phyloP scores from a whole-genome alignment of 2,113 vertebrate species.

The Pogonocichla stellata region DNA sequence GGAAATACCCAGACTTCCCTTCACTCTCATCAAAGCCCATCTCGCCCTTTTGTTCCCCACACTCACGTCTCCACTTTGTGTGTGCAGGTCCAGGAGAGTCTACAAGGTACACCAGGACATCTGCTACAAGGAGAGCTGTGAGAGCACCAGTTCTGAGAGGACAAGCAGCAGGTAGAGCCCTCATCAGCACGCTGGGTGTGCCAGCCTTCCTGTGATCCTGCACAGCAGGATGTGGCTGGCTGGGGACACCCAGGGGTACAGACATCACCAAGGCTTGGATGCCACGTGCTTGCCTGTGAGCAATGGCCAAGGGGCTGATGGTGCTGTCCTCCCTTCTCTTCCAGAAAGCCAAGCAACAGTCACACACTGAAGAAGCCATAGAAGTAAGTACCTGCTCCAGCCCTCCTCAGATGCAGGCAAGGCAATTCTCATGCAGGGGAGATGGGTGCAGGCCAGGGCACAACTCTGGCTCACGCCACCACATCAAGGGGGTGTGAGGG shows the following conservation, averaged over 20 bases:
- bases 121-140: slow-evolving; percentile 90
- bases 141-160: slow-evolving; percentile 68
- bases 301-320: accelerated
- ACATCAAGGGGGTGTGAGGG: accelerated
- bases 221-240: not conserved
- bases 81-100: slow-evolving; percentile 84
- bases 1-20: not conserved
- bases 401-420: not conserved
- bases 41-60: not conserved
- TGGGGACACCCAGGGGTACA: not conserved
- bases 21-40: not conserved
- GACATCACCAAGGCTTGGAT: accelerated
- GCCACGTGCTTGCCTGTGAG: accelerated
- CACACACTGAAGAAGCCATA: slow-evolving; percentile 68
- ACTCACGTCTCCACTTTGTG: not conserved
- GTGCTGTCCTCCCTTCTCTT: slow-evolving; percentile 13
- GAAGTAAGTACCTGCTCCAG: slow-evolving; percentile 17
- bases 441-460: not conserved
- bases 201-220: not conserved
- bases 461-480: accelerated
- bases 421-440: not conserved
- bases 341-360: slow-evolving; percentile 71
- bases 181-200: accelerated
- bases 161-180: slow-evolving; percentile 74
- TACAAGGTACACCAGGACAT: slow-evolving; percentile 89